phyloP scores from a whole-genome alignment of 2,797 vertebrate genomes.

The Crocidura indochinensis region DNA sequence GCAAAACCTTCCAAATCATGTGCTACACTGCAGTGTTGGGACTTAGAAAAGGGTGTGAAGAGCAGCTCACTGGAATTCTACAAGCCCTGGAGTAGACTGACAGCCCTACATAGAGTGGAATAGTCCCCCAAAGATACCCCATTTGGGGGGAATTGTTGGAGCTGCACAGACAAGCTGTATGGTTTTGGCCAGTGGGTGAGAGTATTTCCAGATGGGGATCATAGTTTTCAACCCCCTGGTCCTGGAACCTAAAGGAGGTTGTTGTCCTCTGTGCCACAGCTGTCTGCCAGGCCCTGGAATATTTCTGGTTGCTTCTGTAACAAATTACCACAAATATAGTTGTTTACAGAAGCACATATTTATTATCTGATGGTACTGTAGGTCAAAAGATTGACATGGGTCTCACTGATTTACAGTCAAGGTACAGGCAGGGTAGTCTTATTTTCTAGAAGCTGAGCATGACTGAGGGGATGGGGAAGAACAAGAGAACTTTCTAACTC shows the following conservation, averaged over 20 bases:
- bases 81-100: background rate
- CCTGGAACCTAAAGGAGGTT: background rate
- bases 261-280: background rate
- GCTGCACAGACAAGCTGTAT: too few relatives aligned
- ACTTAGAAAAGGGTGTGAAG: background rate
- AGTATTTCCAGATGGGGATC: background rate
- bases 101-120: background rate
- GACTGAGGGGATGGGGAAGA: too few relatives aligned
- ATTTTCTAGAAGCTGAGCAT: background rate
- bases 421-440: background rate
- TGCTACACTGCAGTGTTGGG: background rate
- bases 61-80: background rate
- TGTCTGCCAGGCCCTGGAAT: background rate
- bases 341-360: slow-evolving; percentile 32
- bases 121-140: background rate
- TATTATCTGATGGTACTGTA: slow-evolving; percentile 36
- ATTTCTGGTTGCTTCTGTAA: background rate
- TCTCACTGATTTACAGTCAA: background rate
- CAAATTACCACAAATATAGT: background rate
- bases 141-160: background rate
- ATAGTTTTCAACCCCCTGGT: background rate
- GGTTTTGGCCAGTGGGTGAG: background rate
- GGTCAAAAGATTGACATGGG: slow-evolving; percentile 20
- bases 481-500: background rate
- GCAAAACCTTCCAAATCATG: background rate